Percentiles rank a stretch among this genome's conserved stretches.
These are phyloP conservation scores for Dendrocopos noguchii DNA, from an alignment of 2,113 vertebrate genomes.

Conservation along the genomic window DNA sequence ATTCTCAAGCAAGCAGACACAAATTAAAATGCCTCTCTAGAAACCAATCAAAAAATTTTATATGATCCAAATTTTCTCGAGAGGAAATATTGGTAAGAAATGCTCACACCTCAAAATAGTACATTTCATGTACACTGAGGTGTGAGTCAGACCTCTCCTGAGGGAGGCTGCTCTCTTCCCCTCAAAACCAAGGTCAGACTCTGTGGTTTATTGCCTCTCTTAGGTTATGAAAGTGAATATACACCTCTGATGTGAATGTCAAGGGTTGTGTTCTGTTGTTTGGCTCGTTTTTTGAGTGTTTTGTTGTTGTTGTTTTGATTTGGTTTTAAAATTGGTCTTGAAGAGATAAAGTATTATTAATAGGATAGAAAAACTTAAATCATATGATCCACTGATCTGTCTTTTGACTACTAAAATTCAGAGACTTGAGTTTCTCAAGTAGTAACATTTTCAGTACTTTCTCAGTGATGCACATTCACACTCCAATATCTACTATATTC, in stretches of 20 bases:
- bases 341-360: not conserved
- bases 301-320: not conserved
- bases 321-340: not conserved
- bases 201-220: not conserved
- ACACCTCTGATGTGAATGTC: not conserved
- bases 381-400: not conserved
- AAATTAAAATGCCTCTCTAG: not conserved
- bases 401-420: not conserved
- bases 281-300: not conserved
- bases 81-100: not conserved
- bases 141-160: accelerated
- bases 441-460: not conserved
- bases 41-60: not conserved
- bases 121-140: not conserved
- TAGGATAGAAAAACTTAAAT: not conserved
- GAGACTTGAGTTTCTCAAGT: not conserved
- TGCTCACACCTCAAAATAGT: not conserved
- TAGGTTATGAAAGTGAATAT: not conserved
- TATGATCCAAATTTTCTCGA: not conserved
- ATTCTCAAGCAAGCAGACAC: not conserved
- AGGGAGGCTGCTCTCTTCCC: not conserved
- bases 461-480: not conserved
- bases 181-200: not conserved
- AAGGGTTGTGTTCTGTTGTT: not conserved
- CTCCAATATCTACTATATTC: not conserved